Evolutionary conservation across 2,113 vertebrate species (phyloP), one percentile per base, ranked within the genome.

Genomic region (Macquaria australasica): DNA sequence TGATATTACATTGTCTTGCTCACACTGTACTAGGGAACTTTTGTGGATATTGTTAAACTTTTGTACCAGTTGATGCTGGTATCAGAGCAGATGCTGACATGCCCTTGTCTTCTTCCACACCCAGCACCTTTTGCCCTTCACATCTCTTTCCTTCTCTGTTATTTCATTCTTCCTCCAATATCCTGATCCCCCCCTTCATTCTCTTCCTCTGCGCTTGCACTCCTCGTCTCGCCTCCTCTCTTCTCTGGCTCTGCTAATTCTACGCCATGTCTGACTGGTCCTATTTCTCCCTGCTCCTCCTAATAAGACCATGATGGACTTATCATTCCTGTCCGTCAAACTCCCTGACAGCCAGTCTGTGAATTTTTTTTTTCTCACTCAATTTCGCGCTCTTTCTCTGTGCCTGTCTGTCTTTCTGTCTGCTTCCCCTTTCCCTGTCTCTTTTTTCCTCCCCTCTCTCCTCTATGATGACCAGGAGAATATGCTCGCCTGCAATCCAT

Each of bases 241-340:
- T 37, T 82, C 73, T 66, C 72, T 50, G 55, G 48, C 68, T 76
- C 75, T 73, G 83, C 83, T 93, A 90, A 94, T 93, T 90, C 84
- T 56, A 62, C 50, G 11, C 60, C 81, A 68, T 88, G 88, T 93
- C 87, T 80, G 74, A 79, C 82, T 56, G 78, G 43, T 68, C 58
- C 81, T 79, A 37, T 80, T 82, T 68, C 72, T 69, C 75, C 51
- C 55, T 41, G 81, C 75, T 82, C 56, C 79, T 89, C 87, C 88
- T 89, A 87, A 91, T 75, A 67, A 84, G 73, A 50, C 79, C 63
- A 86, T 83, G 89, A 94, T 92, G 89, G 86, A 84, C 91, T 83
- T 91, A 91, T 93, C 92, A 71, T 74, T 69, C 34, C 84, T 85
- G 90, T 89, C 90, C 87, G 76, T 92, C 89, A 92, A 75, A 72